Evolutionary conservation across 2,113 vertebrate genomes (phyloP).

Genomic region (Periophthalmodon schlosseri): DNA sequence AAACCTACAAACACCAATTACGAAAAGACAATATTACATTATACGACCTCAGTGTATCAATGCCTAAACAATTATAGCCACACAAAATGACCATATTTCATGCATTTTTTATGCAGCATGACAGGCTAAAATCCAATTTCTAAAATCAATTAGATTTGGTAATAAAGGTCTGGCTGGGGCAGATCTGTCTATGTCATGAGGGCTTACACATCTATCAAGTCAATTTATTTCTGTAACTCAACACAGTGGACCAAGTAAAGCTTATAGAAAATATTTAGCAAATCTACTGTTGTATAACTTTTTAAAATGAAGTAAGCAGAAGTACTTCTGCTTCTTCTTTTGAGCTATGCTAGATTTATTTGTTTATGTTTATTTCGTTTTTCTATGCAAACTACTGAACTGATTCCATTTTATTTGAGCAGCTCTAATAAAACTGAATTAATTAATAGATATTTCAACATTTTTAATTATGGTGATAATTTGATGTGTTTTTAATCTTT

Average conservation of each 20-base stretch:
- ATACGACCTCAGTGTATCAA: neutral
- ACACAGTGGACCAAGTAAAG: neutral
- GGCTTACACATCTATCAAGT: neutral
- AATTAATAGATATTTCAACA: neutral
- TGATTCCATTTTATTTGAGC: too few relatives aligned
- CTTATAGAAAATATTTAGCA: too few relatives aligned
- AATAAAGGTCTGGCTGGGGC: conserved; percentile 13
- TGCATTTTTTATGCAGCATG: conserved; percentile 47
- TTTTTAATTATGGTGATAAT: neutral
- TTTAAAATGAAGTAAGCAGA: too few relatives aligned
- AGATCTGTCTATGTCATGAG: conserved; percentile 11
- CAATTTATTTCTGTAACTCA: neutral
- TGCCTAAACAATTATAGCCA: conserved; percentile 33
- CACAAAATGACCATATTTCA: conserved; percentile 21
- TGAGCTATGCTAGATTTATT: too few relatives aligned
- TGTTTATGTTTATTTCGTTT: neutral
- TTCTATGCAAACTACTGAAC: too few relatives aligned
- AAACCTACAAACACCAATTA: conserved; percentile 79
- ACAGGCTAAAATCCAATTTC: conserved; percentile 45
- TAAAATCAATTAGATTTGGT: conserved; percentile 43
- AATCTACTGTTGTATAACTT: neutral
- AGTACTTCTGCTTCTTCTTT: too few relatives aligned
- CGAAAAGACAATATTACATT: conserved; percentile 13
- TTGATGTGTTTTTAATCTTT: too few relatives aligned
- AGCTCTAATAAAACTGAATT: neutral